Evolutionary conservation across 1,140 invertebrate genomes (phyloP), one percentile per base, ranked within the genome.

Genomic region (Chelonus insularis): DNA sequence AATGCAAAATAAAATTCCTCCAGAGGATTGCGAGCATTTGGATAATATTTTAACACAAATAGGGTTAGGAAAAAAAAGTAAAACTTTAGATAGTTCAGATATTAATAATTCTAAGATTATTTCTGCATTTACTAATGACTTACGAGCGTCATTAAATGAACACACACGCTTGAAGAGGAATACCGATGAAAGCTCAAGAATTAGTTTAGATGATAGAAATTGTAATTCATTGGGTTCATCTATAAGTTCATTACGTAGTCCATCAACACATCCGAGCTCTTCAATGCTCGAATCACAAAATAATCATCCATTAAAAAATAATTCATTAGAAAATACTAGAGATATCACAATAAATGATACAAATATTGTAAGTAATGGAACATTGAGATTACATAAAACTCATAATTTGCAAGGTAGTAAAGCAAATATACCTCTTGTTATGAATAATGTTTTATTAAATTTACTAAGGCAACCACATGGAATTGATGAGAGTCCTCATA

Each of bases 371-470:
- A 48, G 55, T 12, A 62, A 63, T 55, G 23, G 39, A 51, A 68
- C 47, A 59, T 59, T 71, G 7, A 78, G 76, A 48, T 45, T 75
- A 14, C 67, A 72, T n/a, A 77, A 73, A 43, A 72, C 63, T 23
- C 72, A 75, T 29, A 75, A 57, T 43, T 58, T 80, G 9, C 78
- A 78, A 61, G 75, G 67, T 39, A 71, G 71, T 6, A 78, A 72
- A 62, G 72, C 78, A 0, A 80, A 82, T 59, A 80, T 80, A 60
- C 78, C 79, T 8, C 64, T 81, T 23, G 74, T 77, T 32, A 78
- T 80, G 63, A 80, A 79, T 43, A 77, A 70, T 61, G 70, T 72
- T 0, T 60, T 80, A 14, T 68, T 78, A 18, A 81, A 81, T 69
- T 68, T 79, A 23, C 52, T 80, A 6, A 72, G 71, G 43, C 78